These are phyloP conservation scores for Stegodyphus dumicola DNA, from an alignment of 1,140 invertebrate genomes.

Conservation along the genomic window DNA sequence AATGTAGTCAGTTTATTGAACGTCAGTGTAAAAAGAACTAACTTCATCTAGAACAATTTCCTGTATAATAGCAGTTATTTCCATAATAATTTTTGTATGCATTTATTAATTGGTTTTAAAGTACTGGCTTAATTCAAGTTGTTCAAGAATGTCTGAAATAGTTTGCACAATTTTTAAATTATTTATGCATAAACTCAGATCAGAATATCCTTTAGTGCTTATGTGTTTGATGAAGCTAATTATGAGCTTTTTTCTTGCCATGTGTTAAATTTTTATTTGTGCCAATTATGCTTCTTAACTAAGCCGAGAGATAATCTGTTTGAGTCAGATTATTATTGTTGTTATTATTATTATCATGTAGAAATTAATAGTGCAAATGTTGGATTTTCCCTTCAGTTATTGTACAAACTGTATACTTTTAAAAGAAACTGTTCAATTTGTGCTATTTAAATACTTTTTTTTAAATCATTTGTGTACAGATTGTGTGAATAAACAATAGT, in stretches of 20 bases:
- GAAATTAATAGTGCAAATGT: background rate
- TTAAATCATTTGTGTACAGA: background rate
- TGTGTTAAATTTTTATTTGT: background rate
- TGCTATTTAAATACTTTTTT: constrained; percentile 1
- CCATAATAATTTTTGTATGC: too few relatives aligned
- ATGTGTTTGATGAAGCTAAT: background rate
- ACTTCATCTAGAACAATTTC: too few relatives aligned
- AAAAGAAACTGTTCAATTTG: background rate
- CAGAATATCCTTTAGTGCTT: background rate
- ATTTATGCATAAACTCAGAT: background rate
- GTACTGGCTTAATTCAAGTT: too few relatives aligned
- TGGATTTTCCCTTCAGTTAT: background rate
- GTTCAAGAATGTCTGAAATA: too few relatives aligned
- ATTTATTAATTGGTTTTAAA: too few relatives aligned
- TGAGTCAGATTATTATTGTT: background rate
- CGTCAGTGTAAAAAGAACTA: too few relatives aligned
- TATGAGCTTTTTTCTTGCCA: background rate
- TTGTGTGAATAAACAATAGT: background rate
- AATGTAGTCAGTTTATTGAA: too few relatives aligned
- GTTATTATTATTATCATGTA: background rate
- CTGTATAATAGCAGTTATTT: too few relatives aligned
- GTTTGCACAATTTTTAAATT: background rate
- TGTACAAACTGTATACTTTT: background rate
- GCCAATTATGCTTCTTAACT: background rate
- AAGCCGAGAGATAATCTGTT: background rate